Base-by-base conservation (phyloP, 2,113 vertebrate species). In the Dolichallabes microphthalmus region DNA sequence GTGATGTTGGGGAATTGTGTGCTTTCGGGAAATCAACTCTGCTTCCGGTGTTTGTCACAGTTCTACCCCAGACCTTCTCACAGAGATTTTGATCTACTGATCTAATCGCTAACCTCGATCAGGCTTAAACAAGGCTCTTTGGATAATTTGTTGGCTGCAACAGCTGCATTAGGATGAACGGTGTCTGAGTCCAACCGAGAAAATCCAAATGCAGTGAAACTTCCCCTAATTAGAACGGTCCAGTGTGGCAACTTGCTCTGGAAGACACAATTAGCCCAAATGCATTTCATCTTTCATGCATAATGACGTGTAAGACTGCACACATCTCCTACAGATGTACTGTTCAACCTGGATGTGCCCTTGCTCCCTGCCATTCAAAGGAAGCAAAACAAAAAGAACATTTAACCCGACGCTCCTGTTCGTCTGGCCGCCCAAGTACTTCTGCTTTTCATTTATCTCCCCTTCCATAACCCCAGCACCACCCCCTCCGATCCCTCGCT, bases 381-480 rank as follows among this genome's bases (percentile, higher is more conserved):
- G 73, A 60, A 80, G 71, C 83, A 55, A 82, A 85, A 69, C 61
- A 82, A 85, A 84, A 84, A 83, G 32, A 80, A 79, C 66, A 27
- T 89, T 82, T 88, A 82, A 87, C 86, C 83, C 86, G 10, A 82
- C 55, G 68, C 81, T 84, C 53, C 87, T 75, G 25, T 60, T 80
- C 79, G 55, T 81, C 82, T 85, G 87, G 84, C 68, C 57, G 50
- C 85, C 80, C 74, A 15, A 27, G 80, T 84, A 82, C 88, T 86
- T 87, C 87, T 89, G 88, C 87, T 89, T 89, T 78, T 88, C 87
- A 89, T 89, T 89, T 89, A 85, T 50, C 78, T 45, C 82, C 45
- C 69, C 77, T 35, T 82, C 66, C 77, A 39, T 53, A 79, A 50
- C 30, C 52, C 87, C 73, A 19, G 15, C 27, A 53, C 76, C 79